Evolutionary conservation across 2,797 vertebrate species (phyloP).

Genomic region (Cyclura pinguis): DNA sequence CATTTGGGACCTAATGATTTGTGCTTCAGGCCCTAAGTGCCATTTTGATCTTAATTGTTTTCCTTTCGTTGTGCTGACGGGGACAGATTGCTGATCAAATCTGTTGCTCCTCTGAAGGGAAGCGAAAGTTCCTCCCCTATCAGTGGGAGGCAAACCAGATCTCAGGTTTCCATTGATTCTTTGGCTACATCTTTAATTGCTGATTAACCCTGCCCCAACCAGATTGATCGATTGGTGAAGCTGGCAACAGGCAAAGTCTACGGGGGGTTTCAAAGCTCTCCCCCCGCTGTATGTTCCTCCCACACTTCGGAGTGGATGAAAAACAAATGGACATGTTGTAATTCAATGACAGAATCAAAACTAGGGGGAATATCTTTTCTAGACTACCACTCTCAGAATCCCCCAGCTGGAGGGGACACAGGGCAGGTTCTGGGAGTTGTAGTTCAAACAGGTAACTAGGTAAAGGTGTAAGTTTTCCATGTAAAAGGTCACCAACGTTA

Average conservation of each 20-base stretch:
- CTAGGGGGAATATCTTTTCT: neutral
- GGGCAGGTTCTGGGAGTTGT: neutral
- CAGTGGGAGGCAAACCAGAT: conserved; percentile 9
- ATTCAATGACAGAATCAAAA: neutral
- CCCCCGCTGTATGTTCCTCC: neutral
- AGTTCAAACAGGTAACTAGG: neutral
- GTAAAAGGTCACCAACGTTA: neutral
- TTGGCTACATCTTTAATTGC: conserved; percentile 1
- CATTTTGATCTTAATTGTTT: conserved; percentile 47
- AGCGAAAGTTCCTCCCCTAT: neutral
- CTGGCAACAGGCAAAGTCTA: neutral
- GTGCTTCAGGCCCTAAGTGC: conserved; percentile 40
- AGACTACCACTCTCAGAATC: neutral
- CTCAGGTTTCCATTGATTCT: neutral
- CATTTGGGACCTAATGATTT: conserved; percentile 40
- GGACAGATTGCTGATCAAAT: conserved; percentile 27
- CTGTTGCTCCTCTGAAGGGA: neutral
- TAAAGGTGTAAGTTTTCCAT: neutral
- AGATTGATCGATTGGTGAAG: neutral
- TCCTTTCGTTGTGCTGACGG: conserved; percentile 23
- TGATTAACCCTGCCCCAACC: neutral
- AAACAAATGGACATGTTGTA: neutral
- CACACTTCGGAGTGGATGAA: neutral
- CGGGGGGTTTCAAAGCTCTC: neutral
- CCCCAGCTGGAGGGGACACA: neutral